Conservation (phyloP, 2,113 vertebrate species). For the Syngnathus typhle region DNA sequence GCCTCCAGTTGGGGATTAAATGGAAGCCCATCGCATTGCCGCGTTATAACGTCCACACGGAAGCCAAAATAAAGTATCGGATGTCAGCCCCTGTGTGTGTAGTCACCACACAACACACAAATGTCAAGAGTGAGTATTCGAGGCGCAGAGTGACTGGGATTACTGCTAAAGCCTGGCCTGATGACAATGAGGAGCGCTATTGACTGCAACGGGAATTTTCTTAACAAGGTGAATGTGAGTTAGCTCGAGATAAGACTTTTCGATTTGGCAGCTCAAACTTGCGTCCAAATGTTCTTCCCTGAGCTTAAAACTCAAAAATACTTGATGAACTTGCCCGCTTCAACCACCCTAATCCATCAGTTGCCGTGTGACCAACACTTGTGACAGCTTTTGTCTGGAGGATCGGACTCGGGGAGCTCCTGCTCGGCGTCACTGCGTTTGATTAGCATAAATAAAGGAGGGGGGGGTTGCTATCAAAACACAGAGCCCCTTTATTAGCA, state of each 20-base stretch:
- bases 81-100: slow-evolving; percentile 63
- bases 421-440: slow-evolving; percentile 60
- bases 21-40: slow-evolving; percentile 32
- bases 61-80: slow-evolving; percentile 67
- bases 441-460: slow-evolving; percentile 69
- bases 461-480: slow-evolving; percentile 53
- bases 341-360: slow-evolving; percentile 61
- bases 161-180: slow-evolving; percentile 59
- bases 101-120: slow-evolving; percentile 62
- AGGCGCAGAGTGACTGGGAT: slow-evolving; percentile 66
- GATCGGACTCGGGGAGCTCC: slow-evolving; percentile 49
- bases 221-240: slow-evolving; percentile 45
- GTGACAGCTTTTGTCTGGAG: slow-evolving; percentile 65
- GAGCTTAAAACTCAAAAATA: slow-evolving; percentile 32
- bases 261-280: slow-evolving; percentile 22
- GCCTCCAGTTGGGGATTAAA: slow-evolving; percentile 33
- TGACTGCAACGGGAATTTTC: slow-evolving; percentile 43
- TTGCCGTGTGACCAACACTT: slow-evolving; percentile 64
- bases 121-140: slow-evolving; percentile 64
- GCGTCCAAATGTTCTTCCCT: slow-evolving; percentile 32
- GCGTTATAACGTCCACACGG: slow-evolving; percentile 52
- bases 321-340: slow-evolving; percentile 54
- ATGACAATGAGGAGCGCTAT: slow-evolving; percentile 62
- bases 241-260: slow-evolving; percentile 28
- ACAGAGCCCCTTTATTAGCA: slow-evolving; percentile 65